These are phyloP conservation scores for Thermophis baileyi DNA, from an alignment of 2,113 vertebrate genomes.

Conservation along the genomic window DNA sequence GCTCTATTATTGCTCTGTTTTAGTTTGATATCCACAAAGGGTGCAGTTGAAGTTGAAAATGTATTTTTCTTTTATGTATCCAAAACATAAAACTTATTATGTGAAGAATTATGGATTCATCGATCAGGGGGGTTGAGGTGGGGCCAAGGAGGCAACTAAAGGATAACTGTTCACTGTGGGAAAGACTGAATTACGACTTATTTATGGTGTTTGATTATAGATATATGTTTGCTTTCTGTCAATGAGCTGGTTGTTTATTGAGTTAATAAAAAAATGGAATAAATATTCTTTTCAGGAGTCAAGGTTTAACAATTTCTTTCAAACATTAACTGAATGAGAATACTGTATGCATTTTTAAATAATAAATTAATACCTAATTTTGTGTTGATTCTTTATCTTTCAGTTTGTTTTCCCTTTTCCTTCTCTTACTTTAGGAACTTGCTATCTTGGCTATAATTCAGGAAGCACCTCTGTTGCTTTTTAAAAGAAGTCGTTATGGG, in stretches of 20 bases:
- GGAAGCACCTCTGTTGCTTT: neutral
- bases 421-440: neutral
- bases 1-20: neutral
- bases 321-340: neutral
- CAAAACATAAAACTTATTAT: neutral
- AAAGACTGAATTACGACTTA: neutral
- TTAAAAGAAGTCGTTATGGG: neutral
- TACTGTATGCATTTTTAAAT: neutral
- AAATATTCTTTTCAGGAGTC: neutral
- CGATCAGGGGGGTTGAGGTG: fast-evolving
- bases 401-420: neutral
- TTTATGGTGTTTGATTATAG: neutral
- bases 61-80: neutral
- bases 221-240: neutral
- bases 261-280: neutral
- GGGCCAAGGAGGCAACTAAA: neutral
- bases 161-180: neutral
- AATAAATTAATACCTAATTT: neutral
- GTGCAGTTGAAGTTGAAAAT: neutral
- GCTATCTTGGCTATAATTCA: neutral
- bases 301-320: neutral
- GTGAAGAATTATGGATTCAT: neutral
- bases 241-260: neutral
- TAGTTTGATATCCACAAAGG: neutral
- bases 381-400: neutral